phyloP scores from a whole-genome alignment of 2,113 vertebrate species.

The Probosciger aterrimus region DNA sequence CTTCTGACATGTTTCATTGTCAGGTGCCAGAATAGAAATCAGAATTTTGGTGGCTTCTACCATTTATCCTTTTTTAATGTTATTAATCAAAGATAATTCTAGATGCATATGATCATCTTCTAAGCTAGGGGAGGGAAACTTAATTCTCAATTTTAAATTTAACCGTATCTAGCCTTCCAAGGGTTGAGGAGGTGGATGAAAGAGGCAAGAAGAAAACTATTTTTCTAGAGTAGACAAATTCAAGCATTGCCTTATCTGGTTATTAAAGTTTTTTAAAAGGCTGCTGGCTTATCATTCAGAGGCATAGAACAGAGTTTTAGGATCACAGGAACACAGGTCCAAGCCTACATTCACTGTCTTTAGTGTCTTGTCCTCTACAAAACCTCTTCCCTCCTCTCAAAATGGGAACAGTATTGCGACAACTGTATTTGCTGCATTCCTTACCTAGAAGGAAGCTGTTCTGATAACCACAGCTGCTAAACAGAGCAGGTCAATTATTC shows the following conservation, averaged over 20 bases:
- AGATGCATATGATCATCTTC: not conserved
- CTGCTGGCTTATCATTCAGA: not conserved
- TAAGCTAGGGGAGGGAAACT: not conserved
- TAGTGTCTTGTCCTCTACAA: not conserved
- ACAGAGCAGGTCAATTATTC: not conserved
- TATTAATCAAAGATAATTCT: slow-evolving; percentile 17
- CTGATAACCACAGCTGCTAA: not conserved
- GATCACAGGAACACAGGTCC: not conserved
- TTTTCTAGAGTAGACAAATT: not conserved
- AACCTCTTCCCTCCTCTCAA: not conserved
- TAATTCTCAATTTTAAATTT: not conserved
- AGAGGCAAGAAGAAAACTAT: not conserved
- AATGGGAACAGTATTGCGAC: not conserved
- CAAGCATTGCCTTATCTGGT: not conserved
- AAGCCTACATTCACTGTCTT: not conserved
- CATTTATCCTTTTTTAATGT: not conserved
- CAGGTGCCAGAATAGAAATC: not conserved
- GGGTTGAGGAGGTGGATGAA: not conserved
- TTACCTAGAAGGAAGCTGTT: not conserved
- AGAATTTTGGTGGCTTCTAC: not conserved
- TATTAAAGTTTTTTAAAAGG: not conserved
- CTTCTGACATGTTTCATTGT: slow-evolving; percentile 5
- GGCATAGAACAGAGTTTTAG: not conserved
- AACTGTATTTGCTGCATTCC: not conserved
- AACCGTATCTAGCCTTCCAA: not conserved